A percentile compares a stretch with the other conserved stretches of the same genome.
Evolutionary conservation across 2,797 vertebrate species (phyloP).

Genomic region (Catharus ustulatus): DNA sequence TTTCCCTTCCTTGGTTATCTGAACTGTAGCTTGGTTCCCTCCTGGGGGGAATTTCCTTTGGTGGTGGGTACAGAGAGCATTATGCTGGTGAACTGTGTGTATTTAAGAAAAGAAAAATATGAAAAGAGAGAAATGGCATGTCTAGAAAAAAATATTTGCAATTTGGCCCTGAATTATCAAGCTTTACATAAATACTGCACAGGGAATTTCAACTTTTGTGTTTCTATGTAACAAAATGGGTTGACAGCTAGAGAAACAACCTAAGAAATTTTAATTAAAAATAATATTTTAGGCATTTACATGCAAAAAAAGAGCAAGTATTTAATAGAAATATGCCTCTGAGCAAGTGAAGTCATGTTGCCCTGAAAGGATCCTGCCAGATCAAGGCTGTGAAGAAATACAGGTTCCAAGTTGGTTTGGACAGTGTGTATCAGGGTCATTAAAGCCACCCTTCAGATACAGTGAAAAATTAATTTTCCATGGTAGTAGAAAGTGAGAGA

Average conservation of each 20-base stretch:
- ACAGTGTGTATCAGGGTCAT: background rate
- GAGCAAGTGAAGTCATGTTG: background rate
- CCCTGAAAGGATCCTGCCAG: background rate
- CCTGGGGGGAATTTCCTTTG: background rate
- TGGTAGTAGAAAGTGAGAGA: background rate
- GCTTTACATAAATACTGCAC: background rate
- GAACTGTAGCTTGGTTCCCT: background rate
- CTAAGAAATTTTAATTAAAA: background rate
- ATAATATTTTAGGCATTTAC: background rate
- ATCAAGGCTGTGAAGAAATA: background rate
- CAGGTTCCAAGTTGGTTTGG: background rate
- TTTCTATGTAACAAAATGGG: background rate
- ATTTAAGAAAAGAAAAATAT: background rate
- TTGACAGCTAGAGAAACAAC: background rate
- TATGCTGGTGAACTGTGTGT: background rate
- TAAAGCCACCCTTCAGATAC: background rate
- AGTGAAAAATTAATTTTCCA: conserved; percentile 29
- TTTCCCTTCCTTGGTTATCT: background rate
- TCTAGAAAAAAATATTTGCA: background rate
- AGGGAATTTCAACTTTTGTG: background rate
- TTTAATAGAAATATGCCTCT: background rate
- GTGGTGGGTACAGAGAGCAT: background rate
- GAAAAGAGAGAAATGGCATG: background rate
- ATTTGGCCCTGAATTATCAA: background rate
- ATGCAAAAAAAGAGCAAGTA: background rate